Base-by-base conservation (phyloP, 1,140 invertebrate genomes). In the Papilio glaucus region DNA sequence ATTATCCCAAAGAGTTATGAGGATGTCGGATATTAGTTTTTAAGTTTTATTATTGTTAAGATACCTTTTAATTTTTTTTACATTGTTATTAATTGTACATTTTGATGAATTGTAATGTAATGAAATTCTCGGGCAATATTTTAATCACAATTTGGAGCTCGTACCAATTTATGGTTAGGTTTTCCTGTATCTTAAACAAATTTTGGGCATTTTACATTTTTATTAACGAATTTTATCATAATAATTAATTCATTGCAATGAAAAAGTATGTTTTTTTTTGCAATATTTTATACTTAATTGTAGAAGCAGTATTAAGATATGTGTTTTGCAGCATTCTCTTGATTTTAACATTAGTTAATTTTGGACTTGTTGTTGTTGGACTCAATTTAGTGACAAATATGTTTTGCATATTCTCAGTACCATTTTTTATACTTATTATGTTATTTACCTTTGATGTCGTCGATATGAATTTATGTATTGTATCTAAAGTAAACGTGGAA, bases 1-100 rank as follows among this genome's bases (percentile, higher is more conserved):
- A 79, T 85, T 84, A 83, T 87, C 83, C 89, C 89, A 91, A 91
- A 91, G 89, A 90, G 73, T 87, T 82, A 80, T 74, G 81, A 85
- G 71, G 81, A 81, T 82, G 81, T 85, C 81, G 82, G 81, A 82
- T 79, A 72, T 79, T 85, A 86, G 82, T 70, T 83, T 73, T 79
- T 82, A 82, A 76, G 68, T 76, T 80, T 75, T 72, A 79, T 57
- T 4, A 13, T 12, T 39, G 61, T 77, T 77, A 78, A 82, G 78
- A 68, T 75, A 68, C 72, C 72, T 74, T 71, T 71, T 69, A n/a
- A n/a, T 33, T 33, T 33, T 33, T 33, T 68, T 42, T 57, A 72
- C 62, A 49, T 69, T 69, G 45, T 69, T 49, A 18, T 69, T n/a
- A n/a, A 6, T 15, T 49, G 21, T 33, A 69, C 15, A 18, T 29